These are phyloP conservation scores for Sebastolobus altivelis DNA, from an alignment of 2,797 vertebrate species.

Conservation along the genomic window DNA sequence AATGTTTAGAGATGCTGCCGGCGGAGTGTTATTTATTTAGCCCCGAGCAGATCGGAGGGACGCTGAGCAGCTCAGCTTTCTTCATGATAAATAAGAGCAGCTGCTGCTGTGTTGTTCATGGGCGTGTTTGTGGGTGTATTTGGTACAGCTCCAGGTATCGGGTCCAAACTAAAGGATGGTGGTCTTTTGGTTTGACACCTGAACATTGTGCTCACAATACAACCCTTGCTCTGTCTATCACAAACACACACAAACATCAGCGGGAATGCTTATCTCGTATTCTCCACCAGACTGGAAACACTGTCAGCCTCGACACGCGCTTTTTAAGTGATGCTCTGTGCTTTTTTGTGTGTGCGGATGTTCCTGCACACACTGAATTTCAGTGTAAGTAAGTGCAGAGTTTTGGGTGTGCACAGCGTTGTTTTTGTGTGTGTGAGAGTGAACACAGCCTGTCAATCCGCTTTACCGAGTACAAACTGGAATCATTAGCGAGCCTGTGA, in stretches of 20 bases:
- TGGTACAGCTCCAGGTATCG: constrained; percentile 14
- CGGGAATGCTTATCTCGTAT: constrained; percentile 11
- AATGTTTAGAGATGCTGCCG: constrained; percentile 33
- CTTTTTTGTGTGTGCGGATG: not conserved
- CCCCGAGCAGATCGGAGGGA: constrained; percentile 3
- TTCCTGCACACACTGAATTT: not conserved
- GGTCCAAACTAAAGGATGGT: constrained; percentile 15
- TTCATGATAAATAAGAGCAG: constrained; percentile 27
- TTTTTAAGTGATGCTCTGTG: constrained; percentile 24
- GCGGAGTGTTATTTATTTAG: constrained; percentile 34
- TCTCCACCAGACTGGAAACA: constrained; percentile 43
- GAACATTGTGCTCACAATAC: not conserved
- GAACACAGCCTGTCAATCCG: constrained; percentile 39
- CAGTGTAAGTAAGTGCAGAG: not conserved
- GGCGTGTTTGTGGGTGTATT: not conserved
- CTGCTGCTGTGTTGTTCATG: constrained; percentile 24
- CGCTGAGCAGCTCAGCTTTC: constrained; percentile 31
- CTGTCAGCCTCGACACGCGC: constrained; percentile 13
- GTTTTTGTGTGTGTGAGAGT: constrained; percentile 1
- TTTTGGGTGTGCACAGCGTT: not conserved
- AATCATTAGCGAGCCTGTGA: constrained; percentile 57
- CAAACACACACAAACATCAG: not conserved
- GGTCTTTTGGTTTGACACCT: constrained; percentile 38
- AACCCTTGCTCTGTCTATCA: constrained; percentile 6
- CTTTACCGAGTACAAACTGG: constrained; percentile 48